Base-by-base conservation (phyloP, 2,888 invertebrate species). In the Odontomyia ornata region DNA sequence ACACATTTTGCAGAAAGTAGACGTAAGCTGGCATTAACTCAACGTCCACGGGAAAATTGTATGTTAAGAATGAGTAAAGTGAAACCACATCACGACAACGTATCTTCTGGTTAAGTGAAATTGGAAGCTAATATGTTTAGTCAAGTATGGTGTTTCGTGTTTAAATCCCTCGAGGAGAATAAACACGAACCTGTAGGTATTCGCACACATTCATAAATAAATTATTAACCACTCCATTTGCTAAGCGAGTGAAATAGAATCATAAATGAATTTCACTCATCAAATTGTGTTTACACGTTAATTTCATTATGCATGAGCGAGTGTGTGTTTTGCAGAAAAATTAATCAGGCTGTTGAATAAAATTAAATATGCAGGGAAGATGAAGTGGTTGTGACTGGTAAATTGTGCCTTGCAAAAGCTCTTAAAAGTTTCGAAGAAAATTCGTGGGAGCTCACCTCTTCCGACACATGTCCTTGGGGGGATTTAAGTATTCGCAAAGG, bases 41-140 rank as follows among this genome's bases (percentile, higher is more conserved):
- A 52, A 36, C 36, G 36, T 36, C 9, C 36, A 36, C 15, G 2
- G 52, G n/a, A n/a, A n/a, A n/a, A n/a, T n/a, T n/a, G n/a, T n/a
- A n/a, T n/a, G n/a, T n/a, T 52, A 18, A 52, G 18, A 52, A 52
- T 9, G 13, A 52, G 3, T 52, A 2, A 52, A 52, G n/a, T 52
- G 52, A 52, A 52, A 18, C 52, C 52, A 52, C 52, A 52, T 52
- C 52, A 52, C 52, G 18, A n/a, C 52, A 52, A 52, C 18, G 52
- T n/a, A 52, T 52, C 52, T 18, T 52, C n/a, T 36, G 18, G 15
- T 52, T 52, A 52, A 18, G 52, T 52, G 15, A 15, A 52, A 52
- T 52, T 52, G 15, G 52, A 52, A 4, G 52, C 52, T n/a, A n/a
- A 52, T 18, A 18, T 52, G 52, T 52, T 52, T 15, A 52, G 52